phyloP scores from a whole-genome alignment of 1,140 invertebrate genomes.

The Drosophila burlai region DNA sequence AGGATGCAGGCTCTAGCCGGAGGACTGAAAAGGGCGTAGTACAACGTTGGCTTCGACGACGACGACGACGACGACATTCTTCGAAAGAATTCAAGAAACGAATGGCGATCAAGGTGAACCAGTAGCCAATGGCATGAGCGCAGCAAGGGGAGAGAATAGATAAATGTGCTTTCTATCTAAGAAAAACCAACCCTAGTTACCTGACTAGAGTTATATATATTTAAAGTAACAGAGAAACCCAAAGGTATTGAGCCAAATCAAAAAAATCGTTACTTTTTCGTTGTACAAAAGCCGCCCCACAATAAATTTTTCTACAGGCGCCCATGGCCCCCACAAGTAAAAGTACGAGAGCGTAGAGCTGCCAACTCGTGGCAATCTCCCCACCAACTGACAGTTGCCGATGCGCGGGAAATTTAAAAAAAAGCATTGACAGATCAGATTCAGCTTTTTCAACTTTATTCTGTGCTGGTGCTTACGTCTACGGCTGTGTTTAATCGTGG shows the following conservation, averaged over 20 bases:
- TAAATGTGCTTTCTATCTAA: neutral
- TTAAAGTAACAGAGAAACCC: neutral
- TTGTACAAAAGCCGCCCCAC: neutral
- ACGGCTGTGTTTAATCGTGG: neutral
- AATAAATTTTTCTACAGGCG: neutral
- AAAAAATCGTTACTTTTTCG: neutral
- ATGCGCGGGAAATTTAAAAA: slow-evolving; percentile 18
- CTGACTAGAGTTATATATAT: neutral
- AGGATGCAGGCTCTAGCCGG: slow-evolving; percentile 86
- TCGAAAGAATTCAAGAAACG: slow-evolving; percentile 14
- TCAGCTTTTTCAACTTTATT: slow-evolving; percentile 18
- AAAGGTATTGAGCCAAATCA: too few species aligned
- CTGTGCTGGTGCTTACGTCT: slow-evolving; percentile 23
- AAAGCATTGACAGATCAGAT: neutral
- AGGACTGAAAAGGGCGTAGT: slow-evolving; percentile 86
- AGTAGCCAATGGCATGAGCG: slow-evolving; percentile 7
- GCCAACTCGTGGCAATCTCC: slow-evolving; percentile 12
- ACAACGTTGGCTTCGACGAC: slow-evolving; percentile 82
- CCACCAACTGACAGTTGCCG: slow-evolving; percentile 19
- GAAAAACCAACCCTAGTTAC: too few species aligned
- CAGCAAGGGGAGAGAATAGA: neutral
- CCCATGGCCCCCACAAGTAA: slow-evolving; percentile 5
- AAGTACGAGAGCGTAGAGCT: slow-evolving; percentile 2
- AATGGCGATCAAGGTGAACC: slow-evolving; percentile 34
- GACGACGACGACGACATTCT: slow-evolving; percentile 63